phyloP scores from a whole-genome alignment of 2,797 vertebrate species.

The Okamejei kenojei region DNA sequence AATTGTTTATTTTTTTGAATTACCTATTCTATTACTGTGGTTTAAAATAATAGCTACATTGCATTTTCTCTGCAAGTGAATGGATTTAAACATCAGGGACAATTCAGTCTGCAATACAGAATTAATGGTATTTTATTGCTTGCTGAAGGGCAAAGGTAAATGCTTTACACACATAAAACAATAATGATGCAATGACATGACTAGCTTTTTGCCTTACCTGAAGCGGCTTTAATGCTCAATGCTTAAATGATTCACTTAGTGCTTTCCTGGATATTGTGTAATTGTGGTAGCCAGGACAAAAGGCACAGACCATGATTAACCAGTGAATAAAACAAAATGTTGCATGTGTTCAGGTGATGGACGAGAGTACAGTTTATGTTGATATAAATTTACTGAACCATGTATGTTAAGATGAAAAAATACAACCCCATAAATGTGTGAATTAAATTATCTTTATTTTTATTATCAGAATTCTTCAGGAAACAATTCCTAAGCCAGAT shows the following conservation, averaged over 20 bases:
- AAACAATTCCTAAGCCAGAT: background rate
- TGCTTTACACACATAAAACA: background rate
- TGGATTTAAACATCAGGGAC: background rate
- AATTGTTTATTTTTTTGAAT: background rate
- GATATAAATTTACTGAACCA: background rate
- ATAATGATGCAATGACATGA: slow-evolving; percentile 11
- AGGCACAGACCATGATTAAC: background rate
- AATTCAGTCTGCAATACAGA: background rate
- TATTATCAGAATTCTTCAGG: background rate
- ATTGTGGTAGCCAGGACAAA: background rate
- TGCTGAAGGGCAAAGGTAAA: slow-evolving; percentile 25
- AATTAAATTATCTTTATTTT: too few relatives aligned
- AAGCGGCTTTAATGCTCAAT: slow-evolving; percentile 19
- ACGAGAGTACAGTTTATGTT: background rate
- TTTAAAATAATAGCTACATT: slow-evolving; percentile 20
- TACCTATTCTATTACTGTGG: background rate
- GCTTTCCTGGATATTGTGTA: background rate
- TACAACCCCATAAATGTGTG: background rate
- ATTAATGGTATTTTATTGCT: slow-evolving; percentile 28
- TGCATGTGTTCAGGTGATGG: background rate
- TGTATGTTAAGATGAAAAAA: background rate
- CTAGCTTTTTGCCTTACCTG: background rate
- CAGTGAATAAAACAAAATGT: background rate
- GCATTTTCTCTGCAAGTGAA: background rate
- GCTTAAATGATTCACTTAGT: slow-evolving; percentile 19